Base-by-base conservation (phyloP, 2,797 vertebrate genomes). In the Scarus forsteni region DNA sequence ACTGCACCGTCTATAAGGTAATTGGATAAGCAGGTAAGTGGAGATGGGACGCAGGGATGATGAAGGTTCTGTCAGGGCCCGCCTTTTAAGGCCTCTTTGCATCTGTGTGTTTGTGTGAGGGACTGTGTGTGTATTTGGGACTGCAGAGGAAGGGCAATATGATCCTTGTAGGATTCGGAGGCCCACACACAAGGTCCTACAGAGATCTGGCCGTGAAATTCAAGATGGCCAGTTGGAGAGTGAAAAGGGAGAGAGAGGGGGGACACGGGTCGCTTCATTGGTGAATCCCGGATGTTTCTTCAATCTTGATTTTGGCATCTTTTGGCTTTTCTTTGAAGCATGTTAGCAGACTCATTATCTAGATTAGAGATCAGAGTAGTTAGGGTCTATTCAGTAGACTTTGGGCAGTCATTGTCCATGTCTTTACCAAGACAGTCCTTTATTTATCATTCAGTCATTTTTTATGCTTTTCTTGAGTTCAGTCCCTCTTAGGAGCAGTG, bases 151-250 rank as follows among this genome's bases (percentile, higher is more conserved):
- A 89, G 86, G 80, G 92, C 89, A 94, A 94, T 90, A 84, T 89
- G 92, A 94, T 93, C 90, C 88, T 89, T 74, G 70, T 79, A 84
- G 86, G 88, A 89, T 88, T 90, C 78, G 80, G 91, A 85, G 92
- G 93, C 90, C 92, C 92, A 90, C 93, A 93, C 86, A 88, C 87
- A 92, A 90, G 80, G 87, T 92, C 77, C 75, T 79, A 80, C 77
- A 90, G 81, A 90, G 86, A 88, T 85, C 87, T 90, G 87, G 89
- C 87, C 90, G 85, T 91, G 91, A 93, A 94, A 95, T 92, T 88
- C 85, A 92, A 94, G 88, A 93, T 92, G 92, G 83, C 76, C 83
- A 78, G 74, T 88, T 82, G 74, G 79, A 79, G 80, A 86, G 87
- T 75, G 78, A 83, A 74, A 85, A 57, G 36, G 38, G 52, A n/a